phyloP scores from a whole-genome alignment of 2,113 vertebrate genomes.

The Pachyramphus minor region DNA sequence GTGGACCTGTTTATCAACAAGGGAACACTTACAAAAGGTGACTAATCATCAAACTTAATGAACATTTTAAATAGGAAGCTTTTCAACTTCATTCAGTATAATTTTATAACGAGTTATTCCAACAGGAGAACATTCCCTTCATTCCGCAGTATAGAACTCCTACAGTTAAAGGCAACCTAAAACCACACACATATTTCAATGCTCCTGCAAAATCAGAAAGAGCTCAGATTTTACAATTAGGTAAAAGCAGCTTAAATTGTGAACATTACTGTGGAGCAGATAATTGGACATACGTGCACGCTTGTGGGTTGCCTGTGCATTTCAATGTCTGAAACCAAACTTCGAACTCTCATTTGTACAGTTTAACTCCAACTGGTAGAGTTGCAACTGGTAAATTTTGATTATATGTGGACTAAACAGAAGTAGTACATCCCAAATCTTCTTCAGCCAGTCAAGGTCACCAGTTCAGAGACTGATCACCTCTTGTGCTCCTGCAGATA shows the following conservation, averaged over 20 bases:
- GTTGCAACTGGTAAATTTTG: not conserved
- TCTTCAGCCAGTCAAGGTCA: not conserved
- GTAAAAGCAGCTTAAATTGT: not conserved
- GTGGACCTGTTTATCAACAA: conserved; percentile 51
- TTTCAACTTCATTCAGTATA: not conserved
- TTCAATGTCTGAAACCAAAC: not conserved
- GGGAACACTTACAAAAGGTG: conserved; percentile 43
- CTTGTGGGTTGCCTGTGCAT: accelerated
- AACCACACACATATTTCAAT: not conserved
- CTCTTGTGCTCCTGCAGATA: not conserved
- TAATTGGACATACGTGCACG: not conserved
- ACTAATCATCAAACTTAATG: not conserved
- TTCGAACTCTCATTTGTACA: not conserved
- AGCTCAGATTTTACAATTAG: not conserved
- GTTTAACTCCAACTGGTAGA: not conserved
- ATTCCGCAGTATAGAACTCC: not conserved
- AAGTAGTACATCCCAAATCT: not conserved
- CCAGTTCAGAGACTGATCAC: not conserved
- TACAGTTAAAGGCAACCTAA: not conserved
- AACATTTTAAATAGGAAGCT: conserved; percentile 20
- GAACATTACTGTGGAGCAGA: not conserved
- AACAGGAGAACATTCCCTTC: not conserved
- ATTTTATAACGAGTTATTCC: not conserved
- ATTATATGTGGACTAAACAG: not conserved
- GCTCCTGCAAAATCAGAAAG: not conserved